Evolutionary conservation across 2,888 invertebrate species (phyloP).

Genomic region (Lithosia quadra): DNA sequence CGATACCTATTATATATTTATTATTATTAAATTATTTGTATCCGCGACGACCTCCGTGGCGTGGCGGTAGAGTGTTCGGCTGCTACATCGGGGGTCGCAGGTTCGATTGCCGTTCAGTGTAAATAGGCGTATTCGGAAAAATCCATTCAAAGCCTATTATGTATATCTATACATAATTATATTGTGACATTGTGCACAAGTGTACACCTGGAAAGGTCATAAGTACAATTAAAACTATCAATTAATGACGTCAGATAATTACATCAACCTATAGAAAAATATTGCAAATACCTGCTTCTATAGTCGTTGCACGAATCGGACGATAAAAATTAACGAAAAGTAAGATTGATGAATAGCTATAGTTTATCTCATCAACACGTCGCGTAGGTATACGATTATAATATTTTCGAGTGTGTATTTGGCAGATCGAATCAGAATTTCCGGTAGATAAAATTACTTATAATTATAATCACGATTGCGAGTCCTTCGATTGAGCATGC

Average conservation of each 20-base stretch:
- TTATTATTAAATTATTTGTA: no score
- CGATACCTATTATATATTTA: no score
- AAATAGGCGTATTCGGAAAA: no score
- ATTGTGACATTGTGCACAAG: background rate
- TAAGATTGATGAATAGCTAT: background rate
- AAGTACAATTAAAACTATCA: background rate
- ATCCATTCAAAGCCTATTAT: background rate
- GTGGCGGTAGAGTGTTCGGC: no score
- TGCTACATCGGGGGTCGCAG: no score
- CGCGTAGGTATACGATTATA: slow-evolving; percentile 10
- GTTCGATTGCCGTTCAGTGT: no score
- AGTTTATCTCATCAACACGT: slow-evolving; percentile 3
- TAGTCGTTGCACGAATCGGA: background rate
- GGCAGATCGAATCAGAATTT: slow-evolving; percentile 8
- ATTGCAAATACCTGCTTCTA: background rate
- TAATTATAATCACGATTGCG: slow-evolving; percentile 3
- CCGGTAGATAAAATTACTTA: background rate
- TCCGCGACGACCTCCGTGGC: no score
- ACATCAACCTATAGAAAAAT: background rate
- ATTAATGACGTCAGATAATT: background rate
- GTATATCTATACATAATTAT: background rate
- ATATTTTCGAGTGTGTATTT: background rate
- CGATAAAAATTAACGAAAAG: background rate
- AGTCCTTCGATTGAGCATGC: slow-evolving; percentile 5
- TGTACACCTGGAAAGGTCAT: background rate